Evolutionary conservation across 1,140 invertebrate species (phyloP), one percentile per base, ranked within the genome.

Genomic region (Pararge aegeria): DNA sequence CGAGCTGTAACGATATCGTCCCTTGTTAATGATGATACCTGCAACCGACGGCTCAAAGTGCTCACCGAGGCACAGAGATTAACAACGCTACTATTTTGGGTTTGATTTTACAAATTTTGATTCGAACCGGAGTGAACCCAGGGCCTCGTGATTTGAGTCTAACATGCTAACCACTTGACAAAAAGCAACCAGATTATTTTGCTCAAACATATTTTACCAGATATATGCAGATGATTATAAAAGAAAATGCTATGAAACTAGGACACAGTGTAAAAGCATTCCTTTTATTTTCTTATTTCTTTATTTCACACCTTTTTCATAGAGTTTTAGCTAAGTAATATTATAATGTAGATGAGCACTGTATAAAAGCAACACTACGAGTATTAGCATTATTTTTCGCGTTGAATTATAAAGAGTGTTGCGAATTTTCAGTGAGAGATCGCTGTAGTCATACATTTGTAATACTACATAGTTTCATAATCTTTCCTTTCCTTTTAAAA

Each of bases 341-440:
- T 34, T 34, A 34, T 34, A 34, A 34, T 34, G 30, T 34, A 34
- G 7, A 12, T 34, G 30, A 34, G 7, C 48, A 18, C 18, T 52
- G 55, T 62, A 50, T 64, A 71, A 69, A 68, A 66, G 59, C 61
- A 61, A 51, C 12, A 37, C 27, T 37, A 68, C 68, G 65, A 64
- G 48, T 70, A 75, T n/a, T n/a, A n/a, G n/a, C n/a, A n/a, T n/a
- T 72, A 75, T 61, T 75, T 70, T 75, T 64, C 49, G 18, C 56
- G 48, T 52, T 38, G 52, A 54, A 66, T 73, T 63, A 58, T 68
- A 34, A 34, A 34, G n/a, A 34, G 30, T 34, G 10, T 34, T 34
- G 30, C 2, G 7, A 34, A 34, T 34, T 34, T 34, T 34, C 30
- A 12, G 7, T 34, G 7, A 34, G 30, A 34, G 7, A 10, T 10